A percentile compares a stretch with the other conserved stretches of the same genome.
Evolutionary conservation across 2,888 invertebrate species (phyloP).

Genomic region (Thelaira solivaga): DNA sequence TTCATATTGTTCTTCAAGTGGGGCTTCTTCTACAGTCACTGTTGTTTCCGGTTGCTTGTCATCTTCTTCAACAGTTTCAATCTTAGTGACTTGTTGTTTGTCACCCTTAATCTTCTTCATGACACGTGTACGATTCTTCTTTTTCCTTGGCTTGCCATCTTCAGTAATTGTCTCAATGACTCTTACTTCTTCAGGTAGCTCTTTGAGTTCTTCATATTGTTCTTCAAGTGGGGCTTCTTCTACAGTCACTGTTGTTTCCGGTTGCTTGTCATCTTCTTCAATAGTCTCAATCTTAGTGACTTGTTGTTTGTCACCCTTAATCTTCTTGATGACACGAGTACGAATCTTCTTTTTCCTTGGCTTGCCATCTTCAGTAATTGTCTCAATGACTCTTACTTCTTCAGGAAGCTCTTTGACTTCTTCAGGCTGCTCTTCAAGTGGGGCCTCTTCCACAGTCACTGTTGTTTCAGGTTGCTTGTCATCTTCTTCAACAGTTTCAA

Average conservation of each 20-base stretch:
- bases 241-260: constrained; percentile 72
- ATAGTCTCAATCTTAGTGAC: constrained; percentile 74
- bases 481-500: constrained; percentile 71
- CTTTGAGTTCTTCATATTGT: constrained; percentile 23
- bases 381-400: constrained; percentile 54
- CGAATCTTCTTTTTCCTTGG: constrained; percentile 70
- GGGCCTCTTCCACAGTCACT: constrained; percentile 65
- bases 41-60: constrained; percentile 48
- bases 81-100: constrained; percentile 52
- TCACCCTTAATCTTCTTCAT: constrained; percentile 44
- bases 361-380: constrained; percentile 51
- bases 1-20: constrained; percentile 67
- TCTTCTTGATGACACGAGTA: constrained; percentile 72
- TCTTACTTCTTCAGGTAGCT: constrained; percentile 41
- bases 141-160: constrained; percentile 46
- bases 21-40: constrained; percentile 42
- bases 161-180: constrained; percentile 42
- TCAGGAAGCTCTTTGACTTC: constrained; percentile 25
- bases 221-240: constrained; percentile 58
- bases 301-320: constrained; percentile 67
- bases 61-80: constrained; percentile 48
- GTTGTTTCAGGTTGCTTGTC: constrained; percentile 72
- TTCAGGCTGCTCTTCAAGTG: constrained; percentile 59
- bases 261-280: constrained; percentile 74
- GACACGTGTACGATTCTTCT: constrained; percentile 38